Evolutionary conservation across 2,113 vertebrate genomes (phyloP).

Genomic region (Anhinga rufa): DNA sequence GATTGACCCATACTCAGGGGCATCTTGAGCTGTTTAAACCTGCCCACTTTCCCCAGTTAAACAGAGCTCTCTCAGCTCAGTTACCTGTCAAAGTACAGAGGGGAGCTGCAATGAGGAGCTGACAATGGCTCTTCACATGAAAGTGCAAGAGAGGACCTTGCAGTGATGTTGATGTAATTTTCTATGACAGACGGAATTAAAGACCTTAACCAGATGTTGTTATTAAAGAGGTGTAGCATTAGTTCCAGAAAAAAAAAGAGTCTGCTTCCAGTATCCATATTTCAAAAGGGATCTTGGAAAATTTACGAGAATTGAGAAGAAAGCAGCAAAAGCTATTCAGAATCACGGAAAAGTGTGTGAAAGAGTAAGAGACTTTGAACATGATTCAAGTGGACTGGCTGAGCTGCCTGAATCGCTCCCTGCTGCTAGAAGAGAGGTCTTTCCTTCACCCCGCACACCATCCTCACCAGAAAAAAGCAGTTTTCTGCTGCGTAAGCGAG

Average conservation of each 20-base stretch:
- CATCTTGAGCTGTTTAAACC: not conserved
- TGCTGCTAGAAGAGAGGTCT: not conserved
- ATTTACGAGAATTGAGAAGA: not conserved
- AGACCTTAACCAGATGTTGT: not conserved
- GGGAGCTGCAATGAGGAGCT: not conserved
- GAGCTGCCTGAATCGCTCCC: not conserved
- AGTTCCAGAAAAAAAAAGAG: not conserved
- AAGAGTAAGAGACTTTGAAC: not conserved
- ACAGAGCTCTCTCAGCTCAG: not conserved
- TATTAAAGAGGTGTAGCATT: not conserved
- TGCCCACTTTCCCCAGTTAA: not conserved
- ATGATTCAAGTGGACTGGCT: not conserved
- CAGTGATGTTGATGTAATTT: not conserved
- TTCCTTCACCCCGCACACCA: not conserved
- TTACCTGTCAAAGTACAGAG: not conserved
- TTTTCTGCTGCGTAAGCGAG: not conserved
- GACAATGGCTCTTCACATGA: not conserved
- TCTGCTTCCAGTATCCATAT: not conserved
- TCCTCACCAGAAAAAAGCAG: not conserved
- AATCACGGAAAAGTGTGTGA: rapidly evolving
- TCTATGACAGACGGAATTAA: not conserved
- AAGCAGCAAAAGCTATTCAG: not conserved
- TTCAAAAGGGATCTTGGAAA: not conserved
- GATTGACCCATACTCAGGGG: not conserved
- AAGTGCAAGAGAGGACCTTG: not conserved